Conservation (phyloP, 2,797 vertebrate genomes). For the Anolis apletophallus region DNA sequence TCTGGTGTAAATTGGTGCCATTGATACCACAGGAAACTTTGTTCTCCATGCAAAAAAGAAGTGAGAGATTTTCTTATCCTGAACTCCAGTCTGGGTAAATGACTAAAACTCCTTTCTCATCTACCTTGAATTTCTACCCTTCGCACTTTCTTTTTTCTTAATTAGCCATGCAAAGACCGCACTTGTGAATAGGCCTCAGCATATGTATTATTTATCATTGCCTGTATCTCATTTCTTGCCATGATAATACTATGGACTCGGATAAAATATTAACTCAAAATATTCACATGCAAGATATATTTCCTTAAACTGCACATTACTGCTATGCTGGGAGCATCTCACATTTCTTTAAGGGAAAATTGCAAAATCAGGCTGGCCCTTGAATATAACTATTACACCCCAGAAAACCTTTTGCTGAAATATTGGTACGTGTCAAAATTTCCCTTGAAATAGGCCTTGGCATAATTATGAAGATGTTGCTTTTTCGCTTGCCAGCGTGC, state of each 20-base stretch:
- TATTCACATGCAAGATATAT: not conserved
- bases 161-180: too few species aligned
- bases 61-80: not conserved
- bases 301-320: not conserved
- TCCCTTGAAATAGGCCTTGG: slow-evolving; percentile 16
- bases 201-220: not conserved
- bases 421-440: not conserved
- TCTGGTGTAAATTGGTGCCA: not conserved
- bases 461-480: slow-evolving; percentile 3
- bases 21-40: too few species aligned
- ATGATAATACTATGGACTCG: not conserved
- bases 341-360: not conserved
- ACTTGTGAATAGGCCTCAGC: not conserved
- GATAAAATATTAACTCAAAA: not conserved
- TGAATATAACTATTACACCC: not conserved
- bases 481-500: slow-evolving; percentile 5
- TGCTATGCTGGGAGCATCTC: not conserved
- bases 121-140: not conserved
- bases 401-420: not conserved
- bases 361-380: not conserved
- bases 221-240: not conserved
- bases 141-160: not conserved
- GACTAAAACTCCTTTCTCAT: not conserved
- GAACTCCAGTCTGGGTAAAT: not conserved
- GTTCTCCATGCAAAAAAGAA: not conserved